Evolutionary conservation across 2,113 vertebrate species (phyloP).

Genomic region (Taxidea taxus): DNA sequence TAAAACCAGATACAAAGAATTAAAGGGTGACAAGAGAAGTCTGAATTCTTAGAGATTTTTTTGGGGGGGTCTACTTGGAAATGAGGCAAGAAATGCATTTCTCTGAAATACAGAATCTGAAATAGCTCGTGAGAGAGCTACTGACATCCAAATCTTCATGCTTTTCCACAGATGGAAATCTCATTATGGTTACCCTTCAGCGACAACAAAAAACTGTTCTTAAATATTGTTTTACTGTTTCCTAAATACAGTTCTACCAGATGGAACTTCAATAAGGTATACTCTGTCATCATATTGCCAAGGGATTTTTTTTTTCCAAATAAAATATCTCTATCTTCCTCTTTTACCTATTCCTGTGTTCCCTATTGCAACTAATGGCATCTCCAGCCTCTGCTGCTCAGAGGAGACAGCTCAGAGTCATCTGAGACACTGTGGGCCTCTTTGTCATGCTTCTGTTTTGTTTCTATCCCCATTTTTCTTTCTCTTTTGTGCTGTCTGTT

Average conservation of each 20-base stretch:
- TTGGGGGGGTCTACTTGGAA: background rate
- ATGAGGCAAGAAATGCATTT: constrained; percentile 23
- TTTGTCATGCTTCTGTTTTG: background rate
- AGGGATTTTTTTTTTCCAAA: background rate
- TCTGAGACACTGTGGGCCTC: background rate
- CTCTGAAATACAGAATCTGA: constrained; percentile 31
- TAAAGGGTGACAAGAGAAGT: background rate
- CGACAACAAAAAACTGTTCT: constrained; percentile 14
- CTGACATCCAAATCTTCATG: constrained; percentile 31
- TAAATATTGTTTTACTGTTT: constrained; percentile 46
- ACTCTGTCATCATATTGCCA: background rate
- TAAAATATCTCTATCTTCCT: constrained; percentile 10
- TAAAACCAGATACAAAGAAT: background rate
- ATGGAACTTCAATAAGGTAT: constrained; percentile 54
- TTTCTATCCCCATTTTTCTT: background rate
- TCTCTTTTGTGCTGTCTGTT: background rate
- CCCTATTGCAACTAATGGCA: background rate
- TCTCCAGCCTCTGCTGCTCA: background rate
- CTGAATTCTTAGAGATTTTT: background rate
- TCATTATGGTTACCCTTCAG: constrained; percentile 2
- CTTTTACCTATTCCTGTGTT: background rate
- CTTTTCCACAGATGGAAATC: constrained; percentile 50
- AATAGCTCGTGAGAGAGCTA: constrained; percentile 24
- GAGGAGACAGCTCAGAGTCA: background rate
- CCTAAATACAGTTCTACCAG: constrained; percentile 55